Percentiles rank a stretch among this genome's conserved stretches.
phyloP scores from a whole-genome alignment of 2,113 vertebrate genomes.

The Nothobranchius furzeri region DNA sequence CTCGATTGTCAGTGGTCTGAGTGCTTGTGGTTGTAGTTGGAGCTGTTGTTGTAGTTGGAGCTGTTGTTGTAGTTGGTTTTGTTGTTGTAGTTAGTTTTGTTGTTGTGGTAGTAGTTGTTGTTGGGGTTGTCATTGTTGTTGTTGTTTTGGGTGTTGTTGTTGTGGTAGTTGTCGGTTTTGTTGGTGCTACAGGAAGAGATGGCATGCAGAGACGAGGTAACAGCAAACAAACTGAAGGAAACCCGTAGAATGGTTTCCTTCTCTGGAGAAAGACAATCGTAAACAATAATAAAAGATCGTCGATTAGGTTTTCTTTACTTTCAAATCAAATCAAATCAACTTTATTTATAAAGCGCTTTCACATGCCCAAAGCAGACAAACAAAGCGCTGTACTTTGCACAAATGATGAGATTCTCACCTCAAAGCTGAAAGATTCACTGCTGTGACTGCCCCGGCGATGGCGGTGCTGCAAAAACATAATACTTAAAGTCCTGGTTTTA shows the following conservation, averaged over 20 bases:
- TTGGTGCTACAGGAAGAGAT: not conserved
- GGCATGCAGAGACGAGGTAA: conserved; percentile 32
- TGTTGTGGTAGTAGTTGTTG: no score
- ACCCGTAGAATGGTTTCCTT: no score
- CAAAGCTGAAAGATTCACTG: conserved; percentile 49
- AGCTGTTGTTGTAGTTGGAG: not conserved
- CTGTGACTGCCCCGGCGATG: conserved; percentile 4
- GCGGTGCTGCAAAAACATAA: conserved; percentile 41
- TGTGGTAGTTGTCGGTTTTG: not conserved
- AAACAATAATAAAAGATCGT: not conserved
- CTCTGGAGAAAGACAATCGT: not conserved
- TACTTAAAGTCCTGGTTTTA: no score
- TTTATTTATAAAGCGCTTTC: no score
- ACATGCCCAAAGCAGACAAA: no score
- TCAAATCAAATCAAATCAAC: no score
- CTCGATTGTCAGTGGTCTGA: conserved; percentile 22
- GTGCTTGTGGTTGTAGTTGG: not conserved
- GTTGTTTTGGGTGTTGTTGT: not conserved
- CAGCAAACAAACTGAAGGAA: conserved; percentile 25
- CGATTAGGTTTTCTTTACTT: no score
- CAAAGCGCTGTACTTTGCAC: no score
- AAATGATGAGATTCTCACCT: conserved; percentile 35
- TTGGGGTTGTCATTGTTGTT: not conserved
- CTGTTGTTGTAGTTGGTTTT: no score
- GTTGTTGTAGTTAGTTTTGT: no score